Conservation (phyloP, 2,797 vertebrate species). For the Enteromius paludinosus region DNA sequence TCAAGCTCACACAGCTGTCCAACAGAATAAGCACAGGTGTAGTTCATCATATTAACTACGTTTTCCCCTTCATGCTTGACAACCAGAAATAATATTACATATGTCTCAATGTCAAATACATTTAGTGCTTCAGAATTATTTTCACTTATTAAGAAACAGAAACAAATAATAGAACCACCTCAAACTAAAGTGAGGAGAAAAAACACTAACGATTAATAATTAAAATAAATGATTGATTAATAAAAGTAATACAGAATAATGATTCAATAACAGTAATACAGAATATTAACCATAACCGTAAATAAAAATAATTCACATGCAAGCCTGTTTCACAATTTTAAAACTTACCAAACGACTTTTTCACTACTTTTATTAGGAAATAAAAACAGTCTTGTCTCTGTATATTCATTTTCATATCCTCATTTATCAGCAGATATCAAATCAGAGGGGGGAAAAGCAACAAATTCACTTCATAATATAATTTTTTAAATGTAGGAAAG, state of each 20-base stretch:
- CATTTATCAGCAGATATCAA: not conserved
- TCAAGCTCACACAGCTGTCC: not conserved
- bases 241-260: not conserved
- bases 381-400: not conserved
- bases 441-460: too few species aligned
- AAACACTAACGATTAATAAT: not conserved
- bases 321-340: not conserved
- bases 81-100: not conserved
- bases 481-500: not conserved
- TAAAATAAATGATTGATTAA: not conserved
- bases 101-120: not conserved
- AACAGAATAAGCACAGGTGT: not conserved
- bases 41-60: not conserved
- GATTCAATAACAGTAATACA: not conserved
- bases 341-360: not conserved
- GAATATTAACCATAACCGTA: not conserved
- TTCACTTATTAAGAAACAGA: not conserved
- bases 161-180: not conserved
- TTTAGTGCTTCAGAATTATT: not conserved
- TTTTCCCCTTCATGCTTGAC: not conserved
- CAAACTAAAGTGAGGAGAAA: not conserved
- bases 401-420: not conserved
- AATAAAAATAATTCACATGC: not conserved
- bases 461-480: not conserved
- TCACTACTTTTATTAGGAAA: not conserved